Evolutionary conservation across 2,888 invertebrate species (phyloP).

Genomic region (Herminia tarsipennalis): DNA sequence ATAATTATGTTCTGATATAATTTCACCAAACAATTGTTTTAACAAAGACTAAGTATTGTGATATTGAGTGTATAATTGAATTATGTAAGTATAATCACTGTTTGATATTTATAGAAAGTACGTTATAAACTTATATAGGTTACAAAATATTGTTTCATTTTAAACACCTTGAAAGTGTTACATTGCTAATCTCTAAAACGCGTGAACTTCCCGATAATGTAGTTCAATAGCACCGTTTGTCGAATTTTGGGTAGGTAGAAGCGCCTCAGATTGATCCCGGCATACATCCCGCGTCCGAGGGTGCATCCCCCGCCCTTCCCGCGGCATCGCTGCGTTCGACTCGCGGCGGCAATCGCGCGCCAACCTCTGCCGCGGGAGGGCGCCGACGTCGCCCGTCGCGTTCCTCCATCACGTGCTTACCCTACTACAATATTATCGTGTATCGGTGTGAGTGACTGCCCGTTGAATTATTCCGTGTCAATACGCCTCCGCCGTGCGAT

Average conservation of each 20-base stretch:
- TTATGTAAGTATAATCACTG: constrained; percentile 62
- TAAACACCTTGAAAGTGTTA: constrained; percentile 16
- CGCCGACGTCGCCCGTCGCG: constrained; percentile 63
- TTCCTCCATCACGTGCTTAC: constrained; percentile 63
- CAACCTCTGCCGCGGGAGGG: constrained; percentile 80
- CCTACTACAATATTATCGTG: constrained; percentile 54
- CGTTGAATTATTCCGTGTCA: constrained; percentile 74
- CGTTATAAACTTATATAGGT: constrained; percentile 75
- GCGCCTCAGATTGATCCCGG: constrained; percentile 62
- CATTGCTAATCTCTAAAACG: constrained; percentile 29
- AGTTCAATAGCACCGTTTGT: constrained; percentile 57
- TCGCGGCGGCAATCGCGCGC: constrained; percentile 77
- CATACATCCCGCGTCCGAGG: constrained; percentile 50
- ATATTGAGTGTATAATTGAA: constrained; percentile 72
- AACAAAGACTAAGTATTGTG: constrained; percentile 82
- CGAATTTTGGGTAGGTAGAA: constrained; percentile 59
- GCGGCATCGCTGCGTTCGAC: constrained; percentile 49
- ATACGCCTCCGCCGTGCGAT: constrained; percentile 64
- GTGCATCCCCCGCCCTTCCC: constrained; percentile 75
- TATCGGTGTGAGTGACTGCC: constrained; percentile 73
- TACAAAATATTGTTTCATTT: constrained; percentile 67
- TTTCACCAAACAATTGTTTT: constrained; percentile 42
- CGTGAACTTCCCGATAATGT: constrained; percentile 36
- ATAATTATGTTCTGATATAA: constrained; percentile 1
- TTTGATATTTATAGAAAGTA: constrained; percentile 66